phyloP scores from a whole-genome alignment of 2,113 vertebrate species.

The Acanthochromis polyacanthus region DNA sequence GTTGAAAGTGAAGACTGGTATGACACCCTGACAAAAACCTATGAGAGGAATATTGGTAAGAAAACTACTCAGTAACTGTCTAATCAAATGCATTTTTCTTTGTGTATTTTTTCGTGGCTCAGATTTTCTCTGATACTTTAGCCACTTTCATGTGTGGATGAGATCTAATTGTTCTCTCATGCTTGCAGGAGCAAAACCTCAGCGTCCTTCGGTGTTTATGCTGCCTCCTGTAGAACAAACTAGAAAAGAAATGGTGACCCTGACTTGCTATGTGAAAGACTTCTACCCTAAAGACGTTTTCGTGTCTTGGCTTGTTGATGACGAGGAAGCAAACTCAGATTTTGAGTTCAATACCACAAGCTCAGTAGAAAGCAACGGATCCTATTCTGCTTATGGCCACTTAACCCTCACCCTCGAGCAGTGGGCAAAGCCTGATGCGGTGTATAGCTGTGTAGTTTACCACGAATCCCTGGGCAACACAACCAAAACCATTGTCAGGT shows the following conservation, averaged over 20 bases:
- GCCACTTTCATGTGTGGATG: not conserved
- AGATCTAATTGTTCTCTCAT: conserved; percentile 66
- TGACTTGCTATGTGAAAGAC: conserved; percentile 85
- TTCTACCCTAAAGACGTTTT: conserved; percentile 80
- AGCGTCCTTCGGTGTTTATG: conserved; percentile 77
- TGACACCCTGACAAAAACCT: rapidly evolving
- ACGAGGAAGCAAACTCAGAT: conserved; percentile 31
- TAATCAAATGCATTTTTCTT: not conserved
- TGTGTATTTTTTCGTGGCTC: too few relatives aligned
- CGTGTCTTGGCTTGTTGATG: conserved; percentile 82
- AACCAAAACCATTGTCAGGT: conserved; percentile 69
- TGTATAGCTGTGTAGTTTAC: conserved; percentile 79
- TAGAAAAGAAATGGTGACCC: conserved; percentile 58
- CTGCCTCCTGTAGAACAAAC: conserved; percentile 75
- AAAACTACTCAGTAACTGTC: not conserved
- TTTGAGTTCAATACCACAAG: conserved; percentile 55
- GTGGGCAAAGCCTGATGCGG: conserved; percentile 52
- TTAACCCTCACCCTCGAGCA: conserved; percentile 25
- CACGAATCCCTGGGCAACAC: conserved; percentile 69
- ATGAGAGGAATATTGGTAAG: conserved; percentile 73
- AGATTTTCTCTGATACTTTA: not conserved
- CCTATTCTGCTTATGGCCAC: conserved; percentile 78
- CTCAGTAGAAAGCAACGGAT: conserved; percentile 33
- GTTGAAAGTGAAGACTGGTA: rapidly evolving
- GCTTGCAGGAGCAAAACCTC: conserved; percentile 41